phyloP scores from a whole-genome alignment of 92 coral and sea anemone genomes.

The Muricea muricata region DNA sequence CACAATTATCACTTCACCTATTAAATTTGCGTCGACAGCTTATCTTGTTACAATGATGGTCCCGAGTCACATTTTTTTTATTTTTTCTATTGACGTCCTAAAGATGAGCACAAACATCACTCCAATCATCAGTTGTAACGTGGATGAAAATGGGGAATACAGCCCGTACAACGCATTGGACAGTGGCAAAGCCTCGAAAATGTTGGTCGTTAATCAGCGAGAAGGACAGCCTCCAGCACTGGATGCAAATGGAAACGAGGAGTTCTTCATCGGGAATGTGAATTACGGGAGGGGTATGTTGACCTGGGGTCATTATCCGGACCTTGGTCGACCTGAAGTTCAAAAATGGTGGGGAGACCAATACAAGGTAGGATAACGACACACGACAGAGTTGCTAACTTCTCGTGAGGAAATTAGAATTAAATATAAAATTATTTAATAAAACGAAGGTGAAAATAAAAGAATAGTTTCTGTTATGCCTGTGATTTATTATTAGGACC shows the following conservation, averaged over 20 bases:
- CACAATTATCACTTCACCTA: too few relatives aligned
- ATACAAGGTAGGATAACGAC: conserved; percentile 50
- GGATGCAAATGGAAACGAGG: conserved; percentile 23
- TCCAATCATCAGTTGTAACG: conserved; percentile 74
- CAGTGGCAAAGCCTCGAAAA: conserved; percentile 57
- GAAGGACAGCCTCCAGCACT: conserved; percentile 71
- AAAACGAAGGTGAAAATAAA: too few relatives aligned
- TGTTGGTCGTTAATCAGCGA: conserved; percentile 65
- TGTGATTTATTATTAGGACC: conserved; percentile 23
- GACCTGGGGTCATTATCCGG: conserved; percentile 85
- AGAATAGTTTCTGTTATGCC: too few relatives aligned
- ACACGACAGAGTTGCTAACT: background rate
- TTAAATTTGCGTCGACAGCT: too few relatives aligned
- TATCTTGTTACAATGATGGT: too few relatives aligned
- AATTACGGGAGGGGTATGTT: conserved; percentile 82
- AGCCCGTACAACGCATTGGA: conserved; percentile 77
- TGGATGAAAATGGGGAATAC: conserved; percentile 65
- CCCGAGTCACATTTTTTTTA: background rate
- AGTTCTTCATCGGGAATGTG: conserved; percentile 65
- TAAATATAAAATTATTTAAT: too few relatives aligned
- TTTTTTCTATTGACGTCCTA: too few relatives aligned
- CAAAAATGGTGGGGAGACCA: conserved; percentile 88
- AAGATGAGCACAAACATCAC: conserved; percentile 72
- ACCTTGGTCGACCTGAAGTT: conserved; percentile 72
- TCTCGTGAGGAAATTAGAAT: too few relatives aligned